Percentiles rank a stretch among this genome's conserved stretches.
Conservation (phyloP, 2,113 vertebrate species). For the Plectropomus leopardus region DNA sequence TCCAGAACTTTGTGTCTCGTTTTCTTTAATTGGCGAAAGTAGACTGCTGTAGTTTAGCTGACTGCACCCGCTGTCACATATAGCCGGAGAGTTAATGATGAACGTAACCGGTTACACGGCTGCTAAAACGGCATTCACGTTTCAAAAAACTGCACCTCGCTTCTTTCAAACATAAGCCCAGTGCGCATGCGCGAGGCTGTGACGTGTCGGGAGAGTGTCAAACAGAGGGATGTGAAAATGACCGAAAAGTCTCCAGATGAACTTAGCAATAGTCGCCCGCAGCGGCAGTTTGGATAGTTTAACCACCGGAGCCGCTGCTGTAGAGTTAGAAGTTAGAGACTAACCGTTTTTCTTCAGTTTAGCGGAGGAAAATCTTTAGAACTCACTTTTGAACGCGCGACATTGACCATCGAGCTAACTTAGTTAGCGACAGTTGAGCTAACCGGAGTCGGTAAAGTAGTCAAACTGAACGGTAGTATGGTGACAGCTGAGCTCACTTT, state of each 20-base stretch:
- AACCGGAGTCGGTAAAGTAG: conserved; percentile 28
- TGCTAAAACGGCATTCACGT: neutral
- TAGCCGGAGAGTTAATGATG: neutral
- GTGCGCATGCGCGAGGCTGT: conserved; percentile 63
- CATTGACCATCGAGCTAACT: conserved; percentile 64
- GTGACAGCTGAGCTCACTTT: neutral
- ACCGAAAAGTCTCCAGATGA: conserved; percentile 27
- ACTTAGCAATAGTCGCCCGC: neutral
- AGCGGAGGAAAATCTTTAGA: neutral
- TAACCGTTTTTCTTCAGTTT: neutral
- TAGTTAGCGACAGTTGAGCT: conserved; percentile 54
- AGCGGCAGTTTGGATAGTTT: neutral
- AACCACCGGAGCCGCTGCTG: fast-evolving
- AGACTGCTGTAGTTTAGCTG: neutral
- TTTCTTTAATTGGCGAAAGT: neutral
- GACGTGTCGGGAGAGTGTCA: conserved; percentile 74
- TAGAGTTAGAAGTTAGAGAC: neutral
- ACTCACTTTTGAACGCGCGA: conserved; percentile 47
- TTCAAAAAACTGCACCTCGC: conserved; percentile 5
- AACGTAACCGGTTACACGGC: neutral
- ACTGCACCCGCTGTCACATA: neutral
- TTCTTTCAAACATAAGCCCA: neutral
- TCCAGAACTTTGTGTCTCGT: too few species aligned
- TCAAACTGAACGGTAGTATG: neutral
- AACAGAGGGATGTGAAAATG: conserved; percentile 59